A percentile compares a stretch with the other conserved stretches of the same genome.
phyloP scores from a whole-genome alignment of 2,113 vertebrate genomes.

The Elachura formosa region DNA sequence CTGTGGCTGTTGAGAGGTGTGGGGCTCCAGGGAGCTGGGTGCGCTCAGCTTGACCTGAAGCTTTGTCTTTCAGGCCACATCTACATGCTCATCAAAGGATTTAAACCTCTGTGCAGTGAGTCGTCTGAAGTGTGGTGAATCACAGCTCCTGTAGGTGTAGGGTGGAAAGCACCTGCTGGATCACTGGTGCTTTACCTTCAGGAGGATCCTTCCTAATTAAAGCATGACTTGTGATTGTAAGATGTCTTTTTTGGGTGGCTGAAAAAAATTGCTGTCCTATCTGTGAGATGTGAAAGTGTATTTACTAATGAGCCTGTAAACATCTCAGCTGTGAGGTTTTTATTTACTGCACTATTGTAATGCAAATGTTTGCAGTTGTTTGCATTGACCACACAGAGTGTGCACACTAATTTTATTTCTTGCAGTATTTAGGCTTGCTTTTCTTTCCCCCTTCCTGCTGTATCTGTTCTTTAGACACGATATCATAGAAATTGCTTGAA shows the following conservation, averaged over 20 bases:
- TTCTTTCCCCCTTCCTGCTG: not conserved
- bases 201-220: not conserved
- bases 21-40: not conserved
- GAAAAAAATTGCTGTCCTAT: not conserved
- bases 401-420: slow-evolving; percentile 9
- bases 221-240: not conserved
- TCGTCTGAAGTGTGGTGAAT: not conserved
- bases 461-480: not conserved
- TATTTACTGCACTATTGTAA: slow-evolving; percentile 45
- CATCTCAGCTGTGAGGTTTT: not conserved
- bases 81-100: not conserved
- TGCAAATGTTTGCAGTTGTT: slow-evolving; percentile 46
- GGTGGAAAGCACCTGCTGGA: not conserved
- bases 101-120: not conserved
- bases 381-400: not conserved
- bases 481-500: not conserved
- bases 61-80: not conserved
- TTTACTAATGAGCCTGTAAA: not conserved
- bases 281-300: not conserved
- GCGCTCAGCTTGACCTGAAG: not conserved
- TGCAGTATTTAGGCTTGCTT: not conserved
- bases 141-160: not conserved
- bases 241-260: not conserved
- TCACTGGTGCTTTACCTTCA: not conserved
- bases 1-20: not conserved